Percentiles rank a stretch among this genome's conserved stretches.
Conservation (phyloP, 2,888 invertebrate genomes). For the Schizaphis graminum region DNA sequence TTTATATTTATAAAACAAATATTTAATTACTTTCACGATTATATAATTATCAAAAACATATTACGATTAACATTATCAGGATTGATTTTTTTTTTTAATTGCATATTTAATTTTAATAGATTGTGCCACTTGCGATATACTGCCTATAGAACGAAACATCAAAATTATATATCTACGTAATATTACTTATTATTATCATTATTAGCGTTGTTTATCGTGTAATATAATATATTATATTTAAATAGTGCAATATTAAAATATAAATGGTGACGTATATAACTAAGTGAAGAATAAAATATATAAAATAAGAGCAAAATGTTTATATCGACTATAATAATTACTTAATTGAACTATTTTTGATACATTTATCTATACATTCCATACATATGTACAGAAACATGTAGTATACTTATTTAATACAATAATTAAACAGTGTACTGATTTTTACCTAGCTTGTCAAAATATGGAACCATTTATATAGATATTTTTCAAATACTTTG, state of each 20-base stretch:
- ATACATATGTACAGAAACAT: background rate
- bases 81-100: background rate
- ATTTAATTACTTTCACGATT: background rate
- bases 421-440: background rate
- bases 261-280: background rate
- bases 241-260: constrained; percentile 44
- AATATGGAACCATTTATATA: background rate
- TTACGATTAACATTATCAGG: background rate
- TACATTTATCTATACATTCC: background rate
- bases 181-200: background rate
- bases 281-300: background rate
- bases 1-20: background rate
- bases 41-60: background rate
- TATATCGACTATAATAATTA: background rate
- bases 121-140: background rate
- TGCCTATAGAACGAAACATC: background rate
- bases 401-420: background rate
- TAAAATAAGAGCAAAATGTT: background rate
- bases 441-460: background rate
- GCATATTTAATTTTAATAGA: background rate
- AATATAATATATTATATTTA: background rate
- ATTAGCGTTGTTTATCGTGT: background rate
- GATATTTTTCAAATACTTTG: background rate
- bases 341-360: constrained; percentile 21
- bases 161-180: constrained; percentile 13